phyloP scores from a whole-genome alignment of 2,888 invertebrate genomes.

The Nowickia ferox region DNA sequence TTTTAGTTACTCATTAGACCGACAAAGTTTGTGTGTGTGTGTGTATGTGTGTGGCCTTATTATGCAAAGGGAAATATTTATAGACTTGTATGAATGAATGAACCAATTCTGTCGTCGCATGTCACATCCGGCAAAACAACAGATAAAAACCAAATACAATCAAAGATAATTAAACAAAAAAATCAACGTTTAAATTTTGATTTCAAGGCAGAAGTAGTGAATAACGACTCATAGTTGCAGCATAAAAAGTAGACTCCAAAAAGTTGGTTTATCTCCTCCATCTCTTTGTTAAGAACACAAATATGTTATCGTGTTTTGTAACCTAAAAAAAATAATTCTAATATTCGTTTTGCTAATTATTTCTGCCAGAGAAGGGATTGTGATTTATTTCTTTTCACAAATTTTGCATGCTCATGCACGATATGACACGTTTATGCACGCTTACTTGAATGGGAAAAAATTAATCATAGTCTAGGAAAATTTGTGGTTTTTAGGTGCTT shows the following conservation, averaged over 20 bases:
- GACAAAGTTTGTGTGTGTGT: not conserved
- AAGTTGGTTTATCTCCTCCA: too few relatives aligned
- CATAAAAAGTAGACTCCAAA: not conserved
- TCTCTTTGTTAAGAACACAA: too few relatives aligned
- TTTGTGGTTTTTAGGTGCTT: too few relatives aligned
- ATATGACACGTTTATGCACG: too few relatives aligned
- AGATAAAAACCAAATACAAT: conserved; percentile 19
- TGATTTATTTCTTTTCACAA: too few relatives aligned
- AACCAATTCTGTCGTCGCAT: conserved; percentile 71
- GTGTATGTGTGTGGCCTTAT: conserved; percentile 7
- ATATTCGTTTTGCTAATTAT: too few relatives aligned
- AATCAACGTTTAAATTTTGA: conserved; percentile 11
- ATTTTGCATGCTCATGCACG: too few relatives aligned
- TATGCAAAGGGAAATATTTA: conserved; percentile 53
- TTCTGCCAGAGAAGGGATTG: too few relatives aligned
- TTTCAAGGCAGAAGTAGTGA: not conserved
- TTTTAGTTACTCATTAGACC: conserved; percentile 50
- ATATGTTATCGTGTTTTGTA: too few relatives aligned
- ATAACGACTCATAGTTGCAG: not conserved
- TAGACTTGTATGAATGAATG: conserved; percentile 63
- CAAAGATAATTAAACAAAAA: conserved; percentile 12
- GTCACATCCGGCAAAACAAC: conserved; percentile 60
- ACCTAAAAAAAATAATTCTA: too few relatives aligned
- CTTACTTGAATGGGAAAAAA: too few relatives aligned
- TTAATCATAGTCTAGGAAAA: too few relatives aligned